A percentile compares a stretch with the other conserved stretches of the same genome.
Evolutionary conservation across 2,113 vertebrate species (phyloP).

Genomic region (Bambusicola thoracicus): DNA sequence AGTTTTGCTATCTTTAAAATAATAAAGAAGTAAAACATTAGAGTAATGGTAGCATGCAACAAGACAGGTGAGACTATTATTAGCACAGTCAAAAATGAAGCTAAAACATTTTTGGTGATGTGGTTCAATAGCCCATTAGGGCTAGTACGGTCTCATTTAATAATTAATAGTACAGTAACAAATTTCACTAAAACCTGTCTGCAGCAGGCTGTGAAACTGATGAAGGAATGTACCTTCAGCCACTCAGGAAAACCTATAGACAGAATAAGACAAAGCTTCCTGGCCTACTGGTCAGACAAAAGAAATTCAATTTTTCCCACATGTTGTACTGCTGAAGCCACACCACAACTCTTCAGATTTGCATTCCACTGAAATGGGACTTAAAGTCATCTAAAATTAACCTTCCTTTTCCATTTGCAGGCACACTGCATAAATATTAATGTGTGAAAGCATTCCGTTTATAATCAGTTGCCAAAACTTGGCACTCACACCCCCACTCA

Average conservation of each 20-base stretch:
- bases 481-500: background rate
- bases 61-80: conserved; percentile 8
- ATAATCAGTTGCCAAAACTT: background rate
- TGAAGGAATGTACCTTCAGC: background rate
- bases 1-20: background rate
- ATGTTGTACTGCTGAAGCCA: background rate
- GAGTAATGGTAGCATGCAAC: background rate
- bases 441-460: background rate
- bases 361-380: background rate
- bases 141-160: background rate
- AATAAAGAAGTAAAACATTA: background rate
- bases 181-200: background rate
- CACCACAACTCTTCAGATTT: background rate
- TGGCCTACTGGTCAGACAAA: background rate
- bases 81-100: background rate
- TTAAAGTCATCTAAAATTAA: conserved; percentile 4
- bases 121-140: background rate
- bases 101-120: background rate
- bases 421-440: background rate
- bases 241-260: background rate
- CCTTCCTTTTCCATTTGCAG: background rate
- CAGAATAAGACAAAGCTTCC: background rate
- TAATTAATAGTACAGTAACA: background rate
- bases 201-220: background rate
- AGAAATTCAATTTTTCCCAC: background rate